A percentile compares a stretch with the other conserved stretches of the same genome.
These are phyloP conservation scores for Diachasmimorpha longicaudata DNA, from an alignment of 1,140 invertebrate genomes.

Conservation along the genomic window DNA sequence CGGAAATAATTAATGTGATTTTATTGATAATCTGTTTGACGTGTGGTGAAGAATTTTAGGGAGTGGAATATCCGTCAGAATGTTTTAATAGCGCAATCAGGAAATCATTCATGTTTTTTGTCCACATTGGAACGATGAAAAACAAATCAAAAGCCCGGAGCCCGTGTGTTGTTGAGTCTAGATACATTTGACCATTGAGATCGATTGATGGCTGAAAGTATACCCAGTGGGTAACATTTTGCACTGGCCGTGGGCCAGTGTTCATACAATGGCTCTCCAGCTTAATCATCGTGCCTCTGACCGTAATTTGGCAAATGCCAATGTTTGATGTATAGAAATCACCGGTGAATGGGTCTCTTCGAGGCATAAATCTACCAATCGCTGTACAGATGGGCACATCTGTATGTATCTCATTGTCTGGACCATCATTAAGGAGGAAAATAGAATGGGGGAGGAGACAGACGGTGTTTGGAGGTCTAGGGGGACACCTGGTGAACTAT, in stretches of 20 bases:
- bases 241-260: neutral
- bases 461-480: neutral
- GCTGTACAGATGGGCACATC: neutral
- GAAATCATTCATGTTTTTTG: too few species aligned
- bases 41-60: too few species aligned
- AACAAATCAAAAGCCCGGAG: too few species aligned
- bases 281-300: constrained; percentile 31
- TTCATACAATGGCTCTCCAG: neutral
- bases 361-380: constrained; percentile 5
- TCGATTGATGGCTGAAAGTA: neutral
- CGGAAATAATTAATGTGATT: too few species aligned
- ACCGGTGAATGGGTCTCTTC: constrained; percentile 14
- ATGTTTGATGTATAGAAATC: constrained; percentile 23
- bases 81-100: too few species aligned
- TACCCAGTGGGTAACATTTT: neutral
- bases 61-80: too few species aligned
- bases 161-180: too few species aligned
- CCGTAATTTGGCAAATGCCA: constrained; percentile 32
- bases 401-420: constrained; percentile 9
- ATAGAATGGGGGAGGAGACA: neutral
- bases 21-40: too few species aligned
- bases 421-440: constrained; percentile 13
- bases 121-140: too few species aligned
- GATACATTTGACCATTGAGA: too few species aligned
- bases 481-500: too few species aligned